A percentile compares a stretch with the other conserved stretches of the same genome.
These are phyloP conservation scores for Alectoris magna DNA, from an alignment of 2,797 vertebrate species.

Conservation along the genomic window DNA sequence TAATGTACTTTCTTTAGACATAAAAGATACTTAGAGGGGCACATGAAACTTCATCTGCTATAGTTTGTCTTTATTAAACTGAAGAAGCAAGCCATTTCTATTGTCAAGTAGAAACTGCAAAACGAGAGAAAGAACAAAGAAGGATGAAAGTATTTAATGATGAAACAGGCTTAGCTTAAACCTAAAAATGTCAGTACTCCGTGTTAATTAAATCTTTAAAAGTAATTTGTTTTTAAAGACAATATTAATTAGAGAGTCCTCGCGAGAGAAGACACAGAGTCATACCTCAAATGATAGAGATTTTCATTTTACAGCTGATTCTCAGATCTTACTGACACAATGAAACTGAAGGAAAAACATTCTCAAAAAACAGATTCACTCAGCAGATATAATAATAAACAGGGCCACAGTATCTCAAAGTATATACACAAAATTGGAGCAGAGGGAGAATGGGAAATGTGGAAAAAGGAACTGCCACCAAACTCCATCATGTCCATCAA, in stretches of 20 bases:
- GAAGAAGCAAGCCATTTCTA: background rate
- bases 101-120: background rate
- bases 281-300: background rate
- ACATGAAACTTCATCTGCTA: background rate
- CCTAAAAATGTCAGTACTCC: conserved; percentile 45
- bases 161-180: conserved; percentile 14
- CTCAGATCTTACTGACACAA: background rate
- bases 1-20: background rate
- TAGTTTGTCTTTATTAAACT: background rate
- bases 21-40: background rate
- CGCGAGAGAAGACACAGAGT: background rate
- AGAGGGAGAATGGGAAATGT: background rate
- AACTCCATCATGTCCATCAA: background rate
- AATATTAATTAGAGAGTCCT: conserved; percentile 15
- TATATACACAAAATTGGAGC: background rate
- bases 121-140: conserved; percentile 18
- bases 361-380: background rate
- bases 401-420: background rate
- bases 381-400: background rate
- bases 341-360: background rate
- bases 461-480: background rate
- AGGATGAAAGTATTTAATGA: conserved; percentile 54
- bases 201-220: conserved; percentile 57
- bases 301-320: background rate
- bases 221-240: conserved; percentile 44